phyloP scores from a whole-genome alignment of 2,113 vertebrate genomes.

The Raja brachyura region DNA sequence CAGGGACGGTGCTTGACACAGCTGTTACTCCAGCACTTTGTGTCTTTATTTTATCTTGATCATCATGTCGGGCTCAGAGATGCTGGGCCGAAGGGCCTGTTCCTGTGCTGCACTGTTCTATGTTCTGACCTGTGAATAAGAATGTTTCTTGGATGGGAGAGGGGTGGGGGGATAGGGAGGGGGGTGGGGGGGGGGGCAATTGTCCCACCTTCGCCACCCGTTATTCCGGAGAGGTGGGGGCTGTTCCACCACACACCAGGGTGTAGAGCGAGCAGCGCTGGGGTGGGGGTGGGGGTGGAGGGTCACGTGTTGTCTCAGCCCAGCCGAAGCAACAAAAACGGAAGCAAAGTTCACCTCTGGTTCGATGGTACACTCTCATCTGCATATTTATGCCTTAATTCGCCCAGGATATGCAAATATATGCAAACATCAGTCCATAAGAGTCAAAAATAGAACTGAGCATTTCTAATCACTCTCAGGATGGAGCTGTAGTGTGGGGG shows the following conservation, averaged over 20 bases:
- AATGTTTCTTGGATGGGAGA: not conserved
- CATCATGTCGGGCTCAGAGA: no score
- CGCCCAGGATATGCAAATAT: constrained; percentile 98
- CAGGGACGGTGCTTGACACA: no score
- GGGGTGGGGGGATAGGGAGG: no score
- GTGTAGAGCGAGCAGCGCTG: no score
- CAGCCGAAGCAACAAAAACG: constrained; percentile 58
- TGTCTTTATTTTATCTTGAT: no score
- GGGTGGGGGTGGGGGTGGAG: not conserved
- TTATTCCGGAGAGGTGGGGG: no score
- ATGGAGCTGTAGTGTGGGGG: constrained; percentile 41
- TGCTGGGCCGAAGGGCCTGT: no score
- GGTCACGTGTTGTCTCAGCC: constrained; percentile 59
- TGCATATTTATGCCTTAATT: constrained; percentile 96
- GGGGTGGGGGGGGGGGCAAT: no score
- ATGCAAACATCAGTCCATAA: constrained; percentile 98
- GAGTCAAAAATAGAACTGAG: constrained; percentile 98
- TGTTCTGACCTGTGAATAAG: not conserved
- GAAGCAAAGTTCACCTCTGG: constrained; percentile 52
- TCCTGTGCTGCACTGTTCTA: no score
- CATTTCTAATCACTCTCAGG: constrained; percentile 59
- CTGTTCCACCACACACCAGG: not conserved
- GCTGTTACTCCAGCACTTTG: no score
- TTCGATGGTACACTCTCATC: constrained; percentile 73
- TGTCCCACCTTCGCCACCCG: no score